Evolutionary conservation across 2,888 invertebrate genomes (phyloP), one percentile per base, ranked within the genome.

Genomic region (Rhogogaster chlorosoma): DNA sequence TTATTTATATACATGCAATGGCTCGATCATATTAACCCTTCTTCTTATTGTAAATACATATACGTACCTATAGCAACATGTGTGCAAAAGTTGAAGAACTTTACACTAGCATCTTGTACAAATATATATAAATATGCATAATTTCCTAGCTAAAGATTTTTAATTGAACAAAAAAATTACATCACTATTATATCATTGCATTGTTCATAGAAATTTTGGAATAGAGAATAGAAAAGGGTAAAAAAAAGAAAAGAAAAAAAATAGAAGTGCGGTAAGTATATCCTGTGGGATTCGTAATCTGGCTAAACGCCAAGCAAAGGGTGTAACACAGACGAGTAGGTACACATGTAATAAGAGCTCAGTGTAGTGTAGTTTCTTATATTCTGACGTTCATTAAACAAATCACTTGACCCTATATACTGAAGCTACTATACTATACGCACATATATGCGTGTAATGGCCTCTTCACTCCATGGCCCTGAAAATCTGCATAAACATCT

Each of bases 231-330:
- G 7, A 53, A 9, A 10, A 45, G 0, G 42, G 9, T 38, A 0
- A 9, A 38, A 4, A 38, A 38, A 45, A 12, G 12, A 45, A 10
- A 45, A 45, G 12, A 45, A 45, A 10, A n/a, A 53, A 53, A 53
- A 26, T 67, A 26, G 10, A 15, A 29, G 10, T 67, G 18, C 32
- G 53, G 10, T 67, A 67, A 67, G 29, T 15, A 64, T 29, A 15
- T 26, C 18, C 29, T 67, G 12, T 1, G 15, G 15, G 32, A 9
- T 26, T 67, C 32, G 26, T 67, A 29, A 67, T 67, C 67, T 67
- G 67, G 67, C 67, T 12, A 67, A 29, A 29, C 15, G 67, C 67
- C 67, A 67, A 67, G 67, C 67, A 15, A 53, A 53, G n/a, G 53
- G 53, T 53, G 7, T n/a, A 53, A 53, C n/a, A 49, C 18, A n/a